Conservation (phyloP, 2,113 vertebrate genomes). For the Eonycteris spelaea region DNA sequence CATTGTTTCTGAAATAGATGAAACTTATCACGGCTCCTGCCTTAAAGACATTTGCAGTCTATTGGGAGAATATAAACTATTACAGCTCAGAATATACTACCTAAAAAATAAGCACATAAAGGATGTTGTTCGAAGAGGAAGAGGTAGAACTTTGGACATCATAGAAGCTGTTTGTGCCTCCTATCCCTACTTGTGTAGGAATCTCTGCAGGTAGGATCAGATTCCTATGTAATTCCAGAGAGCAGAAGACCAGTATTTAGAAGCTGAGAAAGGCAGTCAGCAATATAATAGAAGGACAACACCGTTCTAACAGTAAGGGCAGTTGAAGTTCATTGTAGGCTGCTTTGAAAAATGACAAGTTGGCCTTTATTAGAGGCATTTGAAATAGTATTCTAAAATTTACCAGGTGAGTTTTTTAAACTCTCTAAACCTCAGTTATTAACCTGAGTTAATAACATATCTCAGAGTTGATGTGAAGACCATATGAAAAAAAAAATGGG, state of each 20-base stretch:
- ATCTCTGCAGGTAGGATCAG: background rate
- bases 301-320: background rate
- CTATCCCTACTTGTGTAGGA: background rate
- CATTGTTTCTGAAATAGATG: background rate
- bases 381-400: background rate
- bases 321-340: background rate
- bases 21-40: background rate
- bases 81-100: background rate
- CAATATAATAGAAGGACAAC: background rate
- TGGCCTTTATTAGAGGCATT: background rate
- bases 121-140: background rate
- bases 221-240: background rate
- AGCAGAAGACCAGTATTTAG: background rate
- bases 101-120: background rate
- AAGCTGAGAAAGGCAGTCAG: background rate
- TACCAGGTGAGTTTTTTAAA: background rate
- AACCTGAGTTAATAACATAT: background rate
- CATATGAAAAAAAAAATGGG: background rate
- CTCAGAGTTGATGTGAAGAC: background rate
- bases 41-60: background rate
- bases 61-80: background rate
- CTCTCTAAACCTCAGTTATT: background rate
- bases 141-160: background rate
- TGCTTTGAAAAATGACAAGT: background rate
- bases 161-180: background rate